These are phyloP conservation scores for Caenorhabditis remanei DNA, from an alignment of 1,140 invertebrate species.

Conservation along the genomic window DNA sequence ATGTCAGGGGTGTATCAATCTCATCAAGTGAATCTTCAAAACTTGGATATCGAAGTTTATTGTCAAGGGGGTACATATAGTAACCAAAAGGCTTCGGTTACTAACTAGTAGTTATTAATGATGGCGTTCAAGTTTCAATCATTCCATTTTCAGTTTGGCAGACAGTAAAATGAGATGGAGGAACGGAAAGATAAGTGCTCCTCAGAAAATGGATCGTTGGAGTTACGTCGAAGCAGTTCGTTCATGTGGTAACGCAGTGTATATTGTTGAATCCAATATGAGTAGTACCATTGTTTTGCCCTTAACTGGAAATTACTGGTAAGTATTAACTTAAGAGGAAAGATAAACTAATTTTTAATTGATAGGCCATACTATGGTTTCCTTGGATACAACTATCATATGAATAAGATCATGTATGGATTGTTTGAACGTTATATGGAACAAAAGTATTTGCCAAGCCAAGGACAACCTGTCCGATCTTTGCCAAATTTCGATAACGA, in stretches of 20 bases:
- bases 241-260: neutral
- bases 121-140: neutral
- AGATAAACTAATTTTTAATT: neutral
- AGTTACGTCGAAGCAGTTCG: neutral
- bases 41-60: too few relatives aligned
- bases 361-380: neutral
- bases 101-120: too few relatives aligned
- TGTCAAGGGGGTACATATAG: too few relatives aligned
- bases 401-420: neutral
- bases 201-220: neutral
- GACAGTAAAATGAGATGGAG: neutral
- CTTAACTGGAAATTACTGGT: neutral
- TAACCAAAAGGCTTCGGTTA: too few relatives aligned
- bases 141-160: neutral
- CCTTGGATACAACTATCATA: neutral
- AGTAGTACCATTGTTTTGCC: neutral
- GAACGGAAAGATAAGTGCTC: neutral
- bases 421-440: neutral
- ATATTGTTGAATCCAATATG: neutral
- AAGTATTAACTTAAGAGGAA: neutral
- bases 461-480: neutral
- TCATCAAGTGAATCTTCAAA: too few relatives aligned
- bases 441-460: neutral
- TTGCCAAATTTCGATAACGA: neutral
- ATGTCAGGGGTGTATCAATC: too few relatives aligned